phyloP scores from a whole-genome alignment of 2,113 vertebrate genomes.

The Riparia riparia region DNA sequence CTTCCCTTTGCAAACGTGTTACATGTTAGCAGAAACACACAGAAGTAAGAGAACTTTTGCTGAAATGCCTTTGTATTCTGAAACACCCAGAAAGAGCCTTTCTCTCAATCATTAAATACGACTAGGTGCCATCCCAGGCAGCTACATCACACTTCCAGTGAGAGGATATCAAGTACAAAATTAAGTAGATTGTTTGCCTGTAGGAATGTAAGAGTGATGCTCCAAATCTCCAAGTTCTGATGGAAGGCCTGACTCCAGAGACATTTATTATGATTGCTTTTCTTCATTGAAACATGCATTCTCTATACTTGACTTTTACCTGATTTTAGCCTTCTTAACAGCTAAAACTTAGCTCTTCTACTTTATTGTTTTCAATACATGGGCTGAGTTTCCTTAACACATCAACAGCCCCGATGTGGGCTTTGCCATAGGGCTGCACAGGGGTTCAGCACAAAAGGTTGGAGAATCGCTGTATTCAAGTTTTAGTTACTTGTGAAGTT shows the following conservation, averaged over 20 bases:
- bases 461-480: background rate
- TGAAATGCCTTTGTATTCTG: background rate
- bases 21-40: background rate
- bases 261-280: background rate
- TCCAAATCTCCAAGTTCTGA: background rate
- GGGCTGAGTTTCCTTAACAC: background rate
- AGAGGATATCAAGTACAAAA: background rate
- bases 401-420: background rate
- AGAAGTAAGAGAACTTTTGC: background rate
- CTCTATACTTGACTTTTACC: background rate
- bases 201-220: background rate
- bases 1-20: background rate
- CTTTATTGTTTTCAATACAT: background rate
- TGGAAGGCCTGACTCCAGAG: background rate
- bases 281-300: background rate
- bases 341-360: background rate
- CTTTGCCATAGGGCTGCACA: background rate
- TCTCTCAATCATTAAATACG: background rate
- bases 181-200: rapidly evolving
- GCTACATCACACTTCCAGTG: background rate
- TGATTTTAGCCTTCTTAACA: background rate
- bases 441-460: background rate
- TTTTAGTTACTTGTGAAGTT: background rate
- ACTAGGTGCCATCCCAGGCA: background rate
- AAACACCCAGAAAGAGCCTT: background rate